Evolutionary conservation across 2,113 vertebrate genomes (phyloP), one percentile per base, ranked within the genome.

Genomic region (Gambusia affinis): DNA sequence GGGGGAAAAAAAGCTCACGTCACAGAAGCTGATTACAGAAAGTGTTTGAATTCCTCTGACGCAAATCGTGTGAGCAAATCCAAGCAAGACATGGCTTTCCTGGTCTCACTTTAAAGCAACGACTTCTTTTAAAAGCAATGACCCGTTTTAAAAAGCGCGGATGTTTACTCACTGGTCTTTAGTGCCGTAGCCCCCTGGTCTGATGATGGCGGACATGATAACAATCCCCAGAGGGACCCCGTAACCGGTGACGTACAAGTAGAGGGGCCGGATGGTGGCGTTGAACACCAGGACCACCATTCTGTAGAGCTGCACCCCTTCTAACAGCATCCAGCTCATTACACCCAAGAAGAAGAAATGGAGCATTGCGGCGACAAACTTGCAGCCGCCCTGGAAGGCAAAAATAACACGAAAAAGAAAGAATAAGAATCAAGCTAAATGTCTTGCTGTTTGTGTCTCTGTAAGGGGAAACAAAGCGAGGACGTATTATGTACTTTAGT

Each of bases 311-410:
- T 97, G 95, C 61, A 96, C 80, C 0, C 96, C 96, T 79, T 97
- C 96, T 10, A 98, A 91, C 67, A 94, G 89, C 97, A 97, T 97
- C 96, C 96, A 97, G 86, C 90, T 92, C 85, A 97, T 97, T 35
- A 95, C 93, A 0, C 92, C 93, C 88, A 98, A 75, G 91, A 97
- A 97, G 88, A 93, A 95, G 82, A 93, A 94, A 77, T 98, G 97
- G 35, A 98, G 94, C 79, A 96, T 70, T 0, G 80, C 95, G 0
- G 97, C 96, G 15, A 97, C 93, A 24, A 96, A 76, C 35, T 87
- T 85, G 90, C 97, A 97, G 47, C 89, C 91, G 0, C 80, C 89
- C 96, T 97, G 89, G 1, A 4, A 76, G 1, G 3, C 19, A 4
- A 31, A 66, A 66, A 78, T 1, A 7, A 72, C 8, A 39, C 3